Evolutionary conservation across 2,797 vertebrate genomes (phyloP).

Genomic region (Acropternis orthonyx): DNA sequence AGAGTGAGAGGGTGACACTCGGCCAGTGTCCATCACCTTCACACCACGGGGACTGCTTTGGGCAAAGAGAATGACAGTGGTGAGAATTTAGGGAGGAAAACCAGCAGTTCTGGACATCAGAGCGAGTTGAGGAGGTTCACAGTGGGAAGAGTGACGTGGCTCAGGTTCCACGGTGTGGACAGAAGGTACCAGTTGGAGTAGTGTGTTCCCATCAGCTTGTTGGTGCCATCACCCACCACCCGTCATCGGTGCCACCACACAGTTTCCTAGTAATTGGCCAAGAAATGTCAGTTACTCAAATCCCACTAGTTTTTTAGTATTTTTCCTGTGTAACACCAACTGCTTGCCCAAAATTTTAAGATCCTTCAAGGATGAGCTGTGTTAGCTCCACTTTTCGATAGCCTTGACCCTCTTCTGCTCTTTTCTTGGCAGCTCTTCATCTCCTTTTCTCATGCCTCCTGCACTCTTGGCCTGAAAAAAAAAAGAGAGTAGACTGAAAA

Average conservation of each 20-base stretch:
- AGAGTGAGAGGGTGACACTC: neutral
- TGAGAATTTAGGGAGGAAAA: neutral
- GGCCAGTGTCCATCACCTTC: neutral
- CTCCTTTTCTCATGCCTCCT: neutral
- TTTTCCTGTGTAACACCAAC: neutral
- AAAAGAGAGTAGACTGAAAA: neutral
- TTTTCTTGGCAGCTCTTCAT: neutral
- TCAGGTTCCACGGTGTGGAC: neutral
- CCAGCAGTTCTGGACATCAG: neutral
- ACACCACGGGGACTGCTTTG: neutral
- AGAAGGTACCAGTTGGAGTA: neutral
- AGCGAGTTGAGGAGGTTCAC: neutral
- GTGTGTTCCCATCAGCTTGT: neutral
- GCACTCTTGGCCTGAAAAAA: neutral
- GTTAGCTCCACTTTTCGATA: neutral
- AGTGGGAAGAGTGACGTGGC: accelerated
- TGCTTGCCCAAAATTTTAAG: neutral
- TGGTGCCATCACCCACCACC: neutral
- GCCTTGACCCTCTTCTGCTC: neutral
- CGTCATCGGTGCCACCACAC: accelerated
- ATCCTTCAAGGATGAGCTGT: neutral
- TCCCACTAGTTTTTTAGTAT: neutral
- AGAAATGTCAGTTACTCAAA: neutral
- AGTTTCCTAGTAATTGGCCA: neutral
- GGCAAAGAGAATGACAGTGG: neutral